These are phyloP conservation scores for Morus bassanus DNA, from an alignment of 2,797 vertebrate genomes.

Conservation along the genomic window DNA sequence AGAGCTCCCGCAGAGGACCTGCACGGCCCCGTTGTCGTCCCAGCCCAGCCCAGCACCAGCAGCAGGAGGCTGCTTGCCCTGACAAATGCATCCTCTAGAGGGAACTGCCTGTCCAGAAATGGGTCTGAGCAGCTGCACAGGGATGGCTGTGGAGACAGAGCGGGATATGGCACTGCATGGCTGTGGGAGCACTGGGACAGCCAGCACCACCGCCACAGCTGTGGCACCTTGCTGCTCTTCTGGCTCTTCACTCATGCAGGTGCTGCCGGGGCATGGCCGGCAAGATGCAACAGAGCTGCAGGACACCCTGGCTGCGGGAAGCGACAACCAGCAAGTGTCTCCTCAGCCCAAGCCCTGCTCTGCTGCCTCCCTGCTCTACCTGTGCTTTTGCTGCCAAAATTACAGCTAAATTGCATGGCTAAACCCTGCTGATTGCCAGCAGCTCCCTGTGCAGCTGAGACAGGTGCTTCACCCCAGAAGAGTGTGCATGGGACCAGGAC, in stretches of 20 bases:
- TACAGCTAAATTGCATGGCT: background rate
- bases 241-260: too few species aligned
- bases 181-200: background rate
- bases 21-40: accelerated
- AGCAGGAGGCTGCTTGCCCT: background rate
- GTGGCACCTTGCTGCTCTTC: background rate
- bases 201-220: background rate
- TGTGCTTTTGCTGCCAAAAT: background rate
- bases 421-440: background rate
- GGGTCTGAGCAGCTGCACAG: background rate
- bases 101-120: conserved; percentile 33
- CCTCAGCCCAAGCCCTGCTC: background rate
- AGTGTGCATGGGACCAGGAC: background rate
- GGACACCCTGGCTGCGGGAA: accelerated
- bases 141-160: accelerated
- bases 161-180: accelerated
- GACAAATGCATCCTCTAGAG: conserved; percentile 8
- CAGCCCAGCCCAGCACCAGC: accelerated
- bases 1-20: background rate
- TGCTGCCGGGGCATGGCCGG: background rate
- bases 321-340: background rate
- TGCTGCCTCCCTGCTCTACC: background rate
- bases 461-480: background rate
- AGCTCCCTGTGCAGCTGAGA: background rate
- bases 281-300: background rate